phyloP scores from a whole-genome alignment of 2,797 vertebrate species.

The Poecilia picta region DNA sequence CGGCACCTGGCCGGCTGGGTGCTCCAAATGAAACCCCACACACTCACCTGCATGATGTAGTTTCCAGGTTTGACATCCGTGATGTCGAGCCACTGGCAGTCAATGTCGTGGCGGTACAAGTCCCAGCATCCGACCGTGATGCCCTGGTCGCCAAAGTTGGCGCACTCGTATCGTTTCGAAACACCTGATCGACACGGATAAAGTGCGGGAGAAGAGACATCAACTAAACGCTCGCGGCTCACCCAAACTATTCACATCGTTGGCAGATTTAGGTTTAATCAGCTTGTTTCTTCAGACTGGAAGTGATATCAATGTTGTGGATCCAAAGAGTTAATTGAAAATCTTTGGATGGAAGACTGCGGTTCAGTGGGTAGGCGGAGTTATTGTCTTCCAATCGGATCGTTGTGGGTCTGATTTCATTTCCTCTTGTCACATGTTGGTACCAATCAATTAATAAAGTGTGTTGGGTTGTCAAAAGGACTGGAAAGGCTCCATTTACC shows the following conservation, averaged over 20 bases:
- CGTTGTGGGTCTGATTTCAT: no score
- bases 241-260: background rate
- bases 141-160: constrained; percentile 98
- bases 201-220: background rate
- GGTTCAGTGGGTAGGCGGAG: no score
- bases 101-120: constrained; percentile 95
- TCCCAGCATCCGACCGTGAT: constrained; percentile 99
- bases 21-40: background rate
- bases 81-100: constrained; percentile 99
- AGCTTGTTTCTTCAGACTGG: background rate
- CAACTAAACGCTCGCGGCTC: background rate
- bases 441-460: no score
- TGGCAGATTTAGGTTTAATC: background rate
- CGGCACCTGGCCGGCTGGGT: background rate
- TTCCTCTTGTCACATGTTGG: no score
- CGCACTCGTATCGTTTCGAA: constrained; percentile 95
- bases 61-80: constrained; percentile 94
- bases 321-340: background rate
- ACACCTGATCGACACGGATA: constrained; percentile 74
- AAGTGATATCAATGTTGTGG: background rate
- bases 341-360: background rate
- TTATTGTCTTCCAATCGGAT: no score
- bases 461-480: no score
- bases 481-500: no score
- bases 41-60: constrained; percentile 92